Base-by-base conservation (phyloP, 2,113 vertebrate genomes). In the Myodes glareolus region DNA sequence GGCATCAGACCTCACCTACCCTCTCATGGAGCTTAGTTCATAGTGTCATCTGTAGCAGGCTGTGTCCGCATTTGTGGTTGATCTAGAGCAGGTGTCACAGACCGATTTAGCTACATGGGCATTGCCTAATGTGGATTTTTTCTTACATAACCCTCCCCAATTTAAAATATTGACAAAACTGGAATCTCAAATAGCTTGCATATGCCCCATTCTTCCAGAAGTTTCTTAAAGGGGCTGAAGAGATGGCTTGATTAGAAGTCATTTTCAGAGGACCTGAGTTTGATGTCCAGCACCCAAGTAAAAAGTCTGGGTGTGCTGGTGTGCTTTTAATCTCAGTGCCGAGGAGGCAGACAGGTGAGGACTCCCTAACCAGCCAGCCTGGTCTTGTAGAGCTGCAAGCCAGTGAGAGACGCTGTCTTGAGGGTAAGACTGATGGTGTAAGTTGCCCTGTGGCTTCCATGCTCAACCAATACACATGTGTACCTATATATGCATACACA, bases 101-200 rank as follows among this genome's bases (percentile, higher is more conserved):
- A 50, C 13, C 16, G 68, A 47, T 63, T 78, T 86, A 7, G 21
- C 45, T 81, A 3, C 12, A 1, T 29, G 50, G 45, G 1, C 13
- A 58, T 67, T 80, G 23, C 70, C 55, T 95, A 17, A 19, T 78
- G 42, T 61, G 47, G 73, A 87, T 93, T 88, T 95, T 95, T 84
- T 10, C 39, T 8, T 73, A 52, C 23, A 47, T 12, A 95, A 42
- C 1, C 13, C 14, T n/a, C n/a, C 14, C 45, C n/a, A 92, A 29
- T 39, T 92, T 52, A 47, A n/a, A 85, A 77, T 67, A 36, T 91
- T 86, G 85, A 91, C 47, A 63, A 91, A 92, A 52, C 33, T 36
- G 85, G 75, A 16, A 47, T 5, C 42, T 29, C 9, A 65, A 61
- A 86, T 68, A 68, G 31, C 27, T 36, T 42, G 0, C 11, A 4